Percentiles rank a stretch among this genome's conserved stretches.
These are phyloP conservation scores for Salvelinus fontinalis DNA, from an alignment of 2,113 vertebrate species.

Conservation along the genomic window DNA sequence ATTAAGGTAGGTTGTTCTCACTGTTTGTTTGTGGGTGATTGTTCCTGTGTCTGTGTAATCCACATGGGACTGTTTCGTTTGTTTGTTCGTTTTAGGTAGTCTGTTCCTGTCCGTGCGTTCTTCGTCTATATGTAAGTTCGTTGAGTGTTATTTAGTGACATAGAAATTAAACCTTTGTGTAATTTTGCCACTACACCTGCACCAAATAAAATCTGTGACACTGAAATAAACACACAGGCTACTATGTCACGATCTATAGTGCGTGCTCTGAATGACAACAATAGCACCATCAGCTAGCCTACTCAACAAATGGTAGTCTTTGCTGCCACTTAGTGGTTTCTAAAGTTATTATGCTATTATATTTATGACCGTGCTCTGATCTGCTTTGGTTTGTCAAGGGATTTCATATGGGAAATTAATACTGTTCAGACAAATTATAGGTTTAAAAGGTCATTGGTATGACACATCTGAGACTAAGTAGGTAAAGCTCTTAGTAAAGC, in stretches of 20 bases:
- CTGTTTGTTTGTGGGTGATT: too few species aligned
- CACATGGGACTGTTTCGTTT: too few species aligned
- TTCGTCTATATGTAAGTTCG: too few species aligned
- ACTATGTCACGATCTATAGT: neutral
- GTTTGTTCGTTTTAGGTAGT: too few species aligned
- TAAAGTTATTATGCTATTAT: neutral
- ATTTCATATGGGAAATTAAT: neutral
- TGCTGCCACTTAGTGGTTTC: constrained; percentile 60
- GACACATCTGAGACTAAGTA: neutral
- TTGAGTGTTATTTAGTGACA: neutral
- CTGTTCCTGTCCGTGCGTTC: too few species aligned
- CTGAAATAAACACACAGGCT: neutral
- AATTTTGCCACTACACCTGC: neutral
- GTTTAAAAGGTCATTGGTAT: neutral
- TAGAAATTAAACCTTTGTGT: neutral
- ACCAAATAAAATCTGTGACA: neutral
- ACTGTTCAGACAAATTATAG: neutral
- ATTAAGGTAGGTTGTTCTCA: too few species aligned
- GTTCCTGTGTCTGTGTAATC: too few species aligned
- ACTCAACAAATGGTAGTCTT: constrained; percentile 12
- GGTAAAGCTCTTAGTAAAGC: neutral
- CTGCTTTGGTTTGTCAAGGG: neutral
- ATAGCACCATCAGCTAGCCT: neutral
- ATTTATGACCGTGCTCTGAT: neutral
- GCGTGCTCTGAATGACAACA: neutral